Base-by-base conservation (phyloP, 2,797 vertebrate species). In the Xyrichtys novacula region DNA sequence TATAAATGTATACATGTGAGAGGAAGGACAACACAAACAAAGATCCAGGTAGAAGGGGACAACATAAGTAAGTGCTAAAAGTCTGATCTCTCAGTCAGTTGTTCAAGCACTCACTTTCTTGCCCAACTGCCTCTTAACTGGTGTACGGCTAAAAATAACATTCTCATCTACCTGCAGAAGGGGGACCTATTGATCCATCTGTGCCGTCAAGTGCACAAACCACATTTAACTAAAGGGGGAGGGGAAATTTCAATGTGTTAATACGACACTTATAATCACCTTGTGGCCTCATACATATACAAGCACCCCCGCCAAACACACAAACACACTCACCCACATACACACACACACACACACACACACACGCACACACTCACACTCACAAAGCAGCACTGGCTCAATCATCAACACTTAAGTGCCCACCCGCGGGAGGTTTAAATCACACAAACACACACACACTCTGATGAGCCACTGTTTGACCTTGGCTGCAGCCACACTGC, bases 381-480 rank as follows among this genome's bases (percentile, higher is more conserved):
- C 29, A 54, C 23, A 63, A 55, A 32, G 28, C 58, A 28, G 23
- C 28, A 54, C 47, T 7, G 29, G 69, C 63, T 70, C 73, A 61
- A 31, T 68, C 67, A 74, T 40, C 59, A 74, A 50, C 63, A 71
- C 68, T 66, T 66, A 70, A 68, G 68, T 20, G 49, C 6, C 53
- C 57, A 66, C 56, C 65, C 34, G 57, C 38, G 7, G 60, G 61
- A 74, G 69, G 46, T 69, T 63, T 71, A 80, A 66, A 62, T 77
- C 62, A 60, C 70, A 63, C 40, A 59, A 44, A 75, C 75, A 78
- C 59, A 75, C 75, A 78, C 58, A 75, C 52, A 76, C 32, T 17
- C 43, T 50, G 64, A 84, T 76, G 74, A 85, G 76, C 67, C 32
- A 29, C 59, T 29, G 71, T 50, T 65, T 67, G 79, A 84, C 74